phyloP scores from a whole-genome alignment of 92 coral and sea anemone species.

The Muricea muricata region DNA sequence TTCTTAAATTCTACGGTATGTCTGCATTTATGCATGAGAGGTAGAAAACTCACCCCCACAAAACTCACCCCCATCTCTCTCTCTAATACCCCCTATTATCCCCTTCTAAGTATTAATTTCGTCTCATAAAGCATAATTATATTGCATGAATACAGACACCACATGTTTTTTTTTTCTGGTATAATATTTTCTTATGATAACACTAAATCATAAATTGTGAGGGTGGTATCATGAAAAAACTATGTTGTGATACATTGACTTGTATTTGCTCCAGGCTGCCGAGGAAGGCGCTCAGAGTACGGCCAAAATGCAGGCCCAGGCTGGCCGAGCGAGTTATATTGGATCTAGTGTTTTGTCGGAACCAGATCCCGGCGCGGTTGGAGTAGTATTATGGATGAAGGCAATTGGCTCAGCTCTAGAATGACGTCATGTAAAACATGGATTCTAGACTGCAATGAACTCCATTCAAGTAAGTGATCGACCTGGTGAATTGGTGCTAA shows the following conservation, averaged over 20 bases:
- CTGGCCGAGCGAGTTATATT: constrained; percentile 96
- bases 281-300: constrained; percentile 90
- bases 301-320: constrained; percentile 91
- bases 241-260: not conserved
- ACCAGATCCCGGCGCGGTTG: constrained; percentile 96
- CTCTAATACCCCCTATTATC: no score
- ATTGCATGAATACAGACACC: no score
- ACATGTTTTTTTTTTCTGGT: no score
- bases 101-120: no score
- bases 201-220: no score
- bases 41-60: no score
- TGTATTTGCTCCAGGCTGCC: constrained; percentile 72
- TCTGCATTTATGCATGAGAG: no score
- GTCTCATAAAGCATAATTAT: no score
- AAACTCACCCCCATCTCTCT: no score
- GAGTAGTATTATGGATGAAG: constrained; percentile 82
- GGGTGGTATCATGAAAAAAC: no score
- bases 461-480: not conserved
- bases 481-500: not conserved
- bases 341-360: constrained; percentile 72
- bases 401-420: constrained; percentile 79
- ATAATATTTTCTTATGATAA: no score
- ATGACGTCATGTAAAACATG: not conserved
- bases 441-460: not conserved
- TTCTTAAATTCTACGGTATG: no score